Percentiles rank a stretch among this genome's conserved stretches.
phyloP scores from a whole-genome alignment of 2,113 vertebrate species.

The Mormoops blainvillei region DNA sequence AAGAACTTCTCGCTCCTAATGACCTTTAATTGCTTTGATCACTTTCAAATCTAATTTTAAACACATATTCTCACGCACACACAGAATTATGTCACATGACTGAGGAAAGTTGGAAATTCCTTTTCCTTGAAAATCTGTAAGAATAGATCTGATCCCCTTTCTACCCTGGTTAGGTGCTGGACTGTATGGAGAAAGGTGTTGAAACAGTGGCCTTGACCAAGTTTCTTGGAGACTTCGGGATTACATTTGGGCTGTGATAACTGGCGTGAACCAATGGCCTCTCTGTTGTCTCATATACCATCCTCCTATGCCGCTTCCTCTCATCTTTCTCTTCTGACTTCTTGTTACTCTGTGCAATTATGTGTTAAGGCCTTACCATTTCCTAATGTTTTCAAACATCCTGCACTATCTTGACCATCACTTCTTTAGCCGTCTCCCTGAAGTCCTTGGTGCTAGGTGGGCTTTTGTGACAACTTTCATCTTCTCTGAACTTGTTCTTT shows the following conservation, averaged over 20 bases:
- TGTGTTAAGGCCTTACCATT: slow-evolving; percentile 69
- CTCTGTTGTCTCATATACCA: slow-evolving; percentile 45
- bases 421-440: slow-evolving; percentile 48
- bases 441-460: slow-evolving; percentile 70
- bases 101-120: slow-evolving; percentile 25
- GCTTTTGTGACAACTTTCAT: slow-evolving; percentile 64
- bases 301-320: slow-evolving; percentile 58
- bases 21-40: slow-evolving; percentile 14
- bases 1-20: slow-evolving; percentile 27
- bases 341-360: slow-evolving; percentile 54
- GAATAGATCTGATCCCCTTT: slow-evolving; percentile 37
- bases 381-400: slow-evolving; percentile 50
- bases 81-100: neutral
- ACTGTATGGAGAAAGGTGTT: slow-evolving; percentile 37
- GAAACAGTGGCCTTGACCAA: slow-evolving; percentile 46
- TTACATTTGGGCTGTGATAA: slow-evolving; percentile 37
- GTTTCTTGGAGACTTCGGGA: slow-evolving; percentile 18
- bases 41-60: slow-evolving; percentile 45
- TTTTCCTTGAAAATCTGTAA: slow-evolving; percentile 32
- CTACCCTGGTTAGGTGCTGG: slow-evolving; percentile 44
- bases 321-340: slow-evolving; percentile 46
- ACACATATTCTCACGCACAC: neutral
- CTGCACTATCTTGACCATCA: slow-evolving; percentile 47
- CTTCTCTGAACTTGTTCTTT: slow-evolving; percentile 59
- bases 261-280: slow-evolving; percentile 32